Conservation (phyloP, 2,888 invertebrate species). For the Saturnia japonica region DNA sequence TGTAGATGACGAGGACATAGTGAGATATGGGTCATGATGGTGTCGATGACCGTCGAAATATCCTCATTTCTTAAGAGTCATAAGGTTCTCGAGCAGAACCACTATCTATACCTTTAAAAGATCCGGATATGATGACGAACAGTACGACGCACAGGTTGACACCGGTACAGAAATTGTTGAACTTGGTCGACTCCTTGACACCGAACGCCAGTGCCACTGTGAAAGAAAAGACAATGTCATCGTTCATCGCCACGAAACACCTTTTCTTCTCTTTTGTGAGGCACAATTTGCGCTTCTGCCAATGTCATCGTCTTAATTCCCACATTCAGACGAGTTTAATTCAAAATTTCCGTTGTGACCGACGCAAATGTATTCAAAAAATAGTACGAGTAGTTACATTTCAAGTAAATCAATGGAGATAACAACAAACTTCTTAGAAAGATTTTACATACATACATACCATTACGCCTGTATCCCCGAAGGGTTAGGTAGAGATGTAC, state of each 20-base stretch:
- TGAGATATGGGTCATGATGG: too few relatives aligned
- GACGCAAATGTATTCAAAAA: neutral
- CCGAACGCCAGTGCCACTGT: constrained; percentile 89
- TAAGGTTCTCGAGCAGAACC: too few relatives aligned
- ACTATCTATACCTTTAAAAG: constrained; percentile 86
- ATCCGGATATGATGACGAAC: constrained; percentile 91
- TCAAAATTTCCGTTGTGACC: neutral
- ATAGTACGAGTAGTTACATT: neutral
- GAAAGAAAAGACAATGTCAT: constrained; percentile 31
- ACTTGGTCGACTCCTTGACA: constrained; percentile 92
- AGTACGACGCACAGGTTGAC: constrained; percentile 91
- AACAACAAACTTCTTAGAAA: neutral
- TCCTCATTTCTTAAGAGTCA: too few relatives aligned
- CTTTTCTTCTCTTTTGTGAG: neutral
- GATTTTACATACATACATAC: too few relatives aligned
- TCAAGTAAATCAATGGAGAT: neutral
- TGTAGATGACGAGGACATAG: too few relatives aligned
- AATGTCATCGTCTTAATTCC: neutral
- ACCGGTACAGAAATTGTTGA: constrained; percentile 93
- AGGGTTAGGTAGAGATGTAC: too few relatives aligned
- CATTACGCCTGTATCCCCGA: too few relatives aligned
- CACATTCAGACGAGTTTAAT: too few relatives aligned
- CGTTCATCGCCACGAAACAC: neutral
- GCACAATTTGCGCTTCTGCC: neutral
- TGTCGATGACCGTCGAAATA: too few relatives aligned